These are phyloP conservation scores for Drosophila jambulina DNA, from an alignment of 1,140 invertebrate genomes.

Conservation along the genomic window DNA sequence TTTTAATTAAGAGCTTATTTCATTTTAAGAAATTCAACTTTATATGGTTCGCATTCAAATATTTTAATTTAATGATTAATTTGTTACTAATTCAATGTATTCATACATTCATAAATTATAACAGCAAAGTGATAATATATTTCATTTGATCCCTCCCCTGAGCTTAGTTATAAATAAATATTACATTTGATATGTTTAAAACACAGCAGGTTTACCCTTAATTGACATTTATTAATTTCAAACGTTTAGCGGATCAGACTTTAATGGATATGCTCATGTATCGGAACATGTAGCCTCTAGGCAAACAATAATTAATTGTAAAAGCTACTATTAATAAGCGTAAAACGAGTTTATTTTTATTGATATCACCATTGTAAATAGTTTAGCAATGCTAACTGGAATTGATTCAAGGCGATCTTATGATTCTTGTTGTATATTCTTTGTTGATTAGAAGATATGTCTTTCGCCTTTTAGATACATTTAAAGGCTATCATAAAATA, in stretches of 20 bases:
- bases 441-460: not conserved
- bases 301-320: slow-evolving; percentile 14
- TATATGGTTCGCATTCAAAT: no score
- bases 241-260: slow-evolving; percentile 2
- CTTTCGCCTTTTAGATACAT: not conserved
- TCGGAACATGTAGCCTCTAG: not conserved
- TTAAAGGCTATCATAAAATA: not conserved
- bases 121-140: not conserved
- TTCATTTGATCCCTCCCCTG: not conserved
- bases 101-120: not conserved
- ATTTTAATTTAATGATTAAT: not conserved
- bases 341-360: slow-evolving; percentile 30
- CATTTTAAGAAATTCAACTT: not conserved
- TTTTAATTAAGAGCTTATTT: not conserved
- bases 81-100: not conserved
- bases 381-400: slow-evolving; percentile 1
- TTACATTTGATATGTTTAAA: not conserved
- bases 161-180: not conserved
- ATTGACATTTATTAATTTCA: slow-evolving; percentile 10
- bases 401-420: slow-evolving; percentile 14
- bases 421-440: not conserved
- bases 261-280: slow-evolving; percentile 16
- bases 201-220: slow-evolving; percentile 3
- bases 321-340: slow-evolving; percentile 21
- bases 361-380: slow-evolving; percentile 19